Percentiles rank a stretch among this genome's conserved stretches.
phyloP scores from a whole-genome alignment of 1,140 invertebrate genomes.

The Caerostris darwini region DNA sequence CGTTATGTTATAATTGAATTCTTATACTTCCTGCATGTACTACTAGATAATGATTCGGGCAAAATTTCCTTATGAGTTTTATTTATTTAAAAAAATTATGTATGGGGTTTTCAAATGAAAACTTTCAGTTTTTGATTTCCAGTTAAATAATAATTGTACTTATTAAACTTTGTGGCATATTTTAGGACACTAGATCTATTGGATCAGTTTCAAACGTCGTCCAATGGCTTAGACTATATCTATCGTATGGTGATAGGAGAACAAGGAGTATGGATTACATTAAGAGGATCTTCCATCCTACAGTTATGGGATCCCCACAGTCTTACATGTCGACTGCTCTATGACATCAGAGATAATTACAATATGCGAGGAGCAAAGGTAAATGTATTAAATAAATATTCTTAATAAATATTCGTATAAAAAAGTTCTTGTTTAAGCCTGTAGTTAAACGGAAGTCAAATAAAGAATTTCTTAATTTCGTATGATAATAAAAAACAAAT shows the following conservation, averaged over 20 bases:
- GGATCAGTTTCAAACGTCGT: conserved; percentile 83
- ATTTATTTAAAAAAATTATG: too few relatives aligned
- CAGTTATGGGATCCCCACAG: conserved; percentile 83
- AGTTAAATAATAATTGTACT: not conserved
- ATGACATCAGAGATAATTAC: conserved; percentile 81
- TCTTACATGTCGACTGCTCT: conserved; percentile 83
- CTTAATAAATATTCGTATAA: too few relatives aligned
- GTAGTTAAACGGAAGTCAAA: too few relatives aligned
- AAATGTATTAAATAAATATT: not conserved
- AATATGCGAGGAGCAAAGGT: conserved; percentile 60
- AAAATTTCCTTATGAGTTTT: too few relatives aligned
- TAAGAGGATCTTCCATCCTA: conserved; percentile 83
- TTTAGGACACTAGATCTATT: conserved; percentile 83
- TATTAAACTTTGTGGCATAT: not conserved
- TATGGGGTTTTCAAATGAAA: too few relatives aligned
- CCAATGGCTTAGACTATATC: conserved; percentile 82
- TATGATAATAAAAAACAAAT: too few relatives aligned
- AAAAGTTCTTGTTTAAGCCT: too few relatives aligned
- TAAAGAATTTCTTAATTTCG: too few relatives aligned
- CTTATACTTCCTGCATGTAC: too few relatives aligned
- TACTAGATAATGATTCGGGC: too few relatives aligned
- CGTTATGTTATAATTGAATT: too few relatives aligned
- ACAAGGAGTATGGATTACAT: conserved; percentile 83
- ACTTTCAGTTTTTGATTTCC: too few relatives aligned
- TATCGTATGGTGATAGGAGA: conserved; percentile 80